Evolutionary conservation across 1,140 invertebrate genomes (phyloP).

Genomic region (Atta cephalotes): DNA sequence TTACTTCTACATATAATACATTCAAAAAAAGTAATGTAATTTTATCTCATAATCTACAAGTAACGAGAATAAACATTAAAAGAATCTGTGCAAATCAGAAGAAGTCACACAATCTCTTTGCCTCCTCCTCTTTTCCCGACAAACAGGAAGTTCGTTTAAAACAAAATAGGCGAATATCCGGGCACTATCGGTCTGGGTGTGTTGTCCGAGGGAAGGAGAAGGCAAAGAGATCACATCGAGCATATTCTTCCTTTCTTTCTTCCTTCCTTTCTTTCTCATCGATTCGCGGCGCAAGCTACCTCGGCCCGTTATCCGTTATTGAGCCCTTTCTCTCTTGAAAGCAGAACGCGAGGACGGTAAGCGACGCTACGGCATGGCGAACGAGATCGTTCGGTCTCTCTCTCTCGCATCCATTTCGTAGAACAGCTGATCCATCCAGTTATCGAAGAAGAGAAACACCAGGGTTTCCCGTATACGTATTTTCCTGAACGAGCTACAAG

Average conservation of each 20-base stretch:
- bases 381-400: conserved; percentile 18
- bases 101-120: not conserved
- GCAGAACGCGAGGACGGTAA: not conserved
- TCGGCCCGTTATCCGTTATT: not conserved
- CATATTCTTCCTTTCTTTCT: not conserved
- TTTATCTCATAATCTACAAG: not conserved
- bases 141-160: conserved; percentile 23
- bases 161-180: conserved; percentile 29
- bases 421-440: conserved; percentile 53
- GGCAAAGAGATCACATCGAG: not conserved
- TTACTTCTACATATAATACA: no score
- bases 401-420: not conserved
- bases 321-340: not conserved
- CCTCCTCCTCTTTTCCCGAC: not conserved
- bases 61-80: not conserved
- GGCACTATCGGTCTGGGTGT: not conserved
- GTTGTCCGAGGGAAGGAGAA: not conserved
- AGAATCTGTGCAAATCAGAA: not conserved
- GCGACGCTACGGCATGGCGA: conserved; percentile 10
- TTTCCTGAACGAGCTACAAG: not conserved
- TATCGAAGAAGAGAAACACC: not conserved
- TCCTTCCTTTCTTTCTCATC: conserved; percentile 8
- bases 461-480: not conserved
- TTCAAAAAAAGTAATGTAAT: not conserved
- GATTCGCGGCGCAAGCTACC: not conserved